phyloP scores from a whole-genome alignment of 2,888 invertebrate species.

The Thalpophila matura region DNA sequence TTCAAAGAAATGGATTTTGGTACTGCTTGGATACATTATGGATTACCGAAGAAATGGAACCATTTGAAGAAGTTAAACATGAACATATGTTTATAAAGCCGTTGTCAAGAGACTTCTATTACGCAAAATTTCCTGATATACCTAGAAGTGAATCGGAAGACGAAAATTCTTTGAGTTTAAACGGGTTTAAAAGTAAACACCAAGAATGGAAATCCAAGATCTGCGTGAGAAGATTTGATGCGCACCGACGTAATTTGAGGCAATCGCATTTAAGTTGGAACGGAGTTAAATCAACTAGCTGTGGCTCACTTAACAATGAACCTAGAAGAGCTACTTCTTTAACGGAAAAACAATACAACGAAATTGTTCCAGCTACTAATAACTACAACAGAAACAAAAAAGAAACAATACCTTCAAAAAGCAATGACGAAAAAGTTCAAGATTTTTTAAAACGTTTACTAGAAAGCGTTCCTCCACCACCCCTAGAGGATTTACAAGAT shows the following conservation, averaged over 20 bases:
- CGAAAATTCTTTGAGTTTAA: conserved; percentile 80
- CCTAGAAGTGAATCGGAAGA: conserved; percentile 87
- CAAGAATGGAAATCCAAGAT: conserved; percentile 83
- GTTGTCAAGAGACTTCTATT: conserved; percentile 82
- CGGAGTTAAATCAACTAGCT: conserved; percentile 65
- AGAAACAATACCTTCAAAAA: conserved; percentile 33
- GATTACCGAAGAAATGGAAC: conserved; percentile 84
- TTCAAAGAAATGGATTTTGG: conserved; percentile 85
- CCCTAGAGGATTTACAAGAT: conserved; percentile 68
- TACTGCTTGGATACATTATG: conserved; percentile 81
- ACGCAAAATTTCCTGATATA: conserved; percentile 84
- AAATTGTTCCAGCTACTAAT: neutral
- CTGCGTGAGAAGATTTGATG: conserved; percentile 73
- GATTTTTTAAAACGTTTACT: conserved; percentile 79
- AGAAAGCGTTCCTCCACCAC: conserved; percentile 82
- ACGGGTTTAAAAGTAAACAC: conserved; percentile 81
- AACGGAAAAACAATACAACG: conserved; percentile 55
- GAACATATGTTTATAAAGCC: conserved; percentile 82
- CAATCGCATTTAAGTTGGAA: conserved; percentile 67
- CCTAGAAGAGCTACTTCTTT: conserved; percentile 69
- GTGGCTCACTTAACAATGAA: conserved; percentile 65
- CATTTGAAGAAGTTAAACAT: conserved; percentile 83
- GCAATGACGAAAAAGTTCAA: conserved; percentile 74
- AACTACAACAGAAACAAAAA: conserved; percentile 19
- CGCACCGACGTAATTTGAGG: conserved; percentile 71